phyloP scores from a whole-genome alignment of 2,888 invertebrate species.

The Chromoteleia sp. region DNA sequence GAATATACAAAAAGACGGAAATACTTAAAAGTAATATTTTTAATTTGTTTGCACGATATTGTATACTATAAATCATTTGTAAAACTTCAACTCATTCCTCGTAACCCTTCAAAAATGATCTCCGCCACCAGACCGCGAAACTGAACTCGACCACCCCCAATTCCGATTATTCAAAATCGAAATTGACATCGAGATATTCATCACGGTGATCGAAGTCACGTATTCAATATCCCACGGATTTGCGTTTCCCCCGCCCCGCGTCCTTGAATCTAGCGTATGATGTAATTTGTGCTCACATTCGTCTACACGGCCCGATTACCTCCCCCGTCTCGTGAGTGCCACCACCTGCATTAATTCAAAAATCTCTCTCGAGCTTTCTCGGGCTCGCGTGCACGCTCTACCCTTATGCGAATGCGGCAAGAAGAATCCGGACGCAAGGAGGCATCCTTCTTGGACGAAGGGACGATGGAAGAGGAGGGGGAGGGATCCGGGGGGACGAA shows the following conservation, averaged over 20 bases:
- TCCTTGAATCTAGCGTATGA: constrained; percentile 16
- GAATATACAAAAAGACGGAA: no score
- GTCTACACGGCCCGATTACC: constrained; percentile 37
- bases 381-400: constrained; percentile 46
- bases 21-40: no score
- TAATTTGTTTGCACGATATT: no score
- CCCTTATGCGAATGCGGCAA: constrained; percentile 76
- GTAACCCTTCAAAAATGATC: not conserved
- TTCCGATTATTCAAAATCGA: constrained; percentile 22
- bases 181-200: constrained; percentile 21
- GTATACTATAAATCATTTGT: no score
- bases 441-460: constrained; percentile 54
- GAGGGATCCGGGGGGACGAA: constrained; percentile 9
- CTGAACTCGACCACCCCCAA: not conserved
- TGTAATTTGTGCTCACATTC: constrained; percentile 26
- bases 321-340: constrained; percentile 1
- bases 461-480: constrained; percentile 33
- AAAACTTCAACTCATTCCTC: no score
- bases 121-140: not conserved
- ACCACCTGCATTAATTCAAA: constrained; percentile 53
- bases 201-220: constrained; percentile 26
- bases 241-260: not conserved
- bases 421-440: constrained; percentile 56
- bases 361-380: constrained; percentile 33
- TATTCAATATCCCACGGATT: constrained; percentile 19